These are phyloP conservation scores for Pseudachorutes palmiensis DNA, from an alignment of 1,140 invertebrate genomes.

Conservation along the genomic window DNA sequence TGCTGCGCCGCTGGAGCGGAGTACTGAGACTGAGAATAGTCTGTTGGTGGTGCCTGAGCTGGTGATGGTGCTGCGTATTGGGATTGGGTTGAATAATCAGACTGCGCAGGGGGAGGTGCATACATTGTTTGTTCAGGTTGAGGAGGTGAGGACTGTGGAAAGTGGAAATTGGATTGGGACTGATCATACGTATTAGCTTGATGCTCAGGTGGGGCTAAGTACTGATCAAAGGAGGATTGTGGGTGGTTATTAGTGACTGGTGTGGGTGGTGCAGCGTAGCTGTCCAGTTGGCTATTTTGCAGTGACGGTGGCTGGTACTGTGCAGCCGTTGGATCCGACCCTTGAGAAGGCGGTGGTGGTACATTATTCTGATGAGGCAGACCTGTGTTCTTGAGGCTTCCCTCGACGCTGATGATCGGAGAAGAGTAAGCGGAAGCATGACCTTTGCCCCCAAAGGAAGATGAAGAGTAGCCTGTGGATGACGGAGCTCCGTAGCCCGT, in stretches of 20 bases:
- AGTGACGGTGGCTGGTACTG: neutral
- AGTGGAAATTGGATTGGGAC: too few species aligned
- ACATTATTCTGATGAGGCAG: neutral
- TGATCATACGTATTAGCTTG: neutral
- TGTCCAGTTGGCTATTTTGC: conserved; percentile 9
- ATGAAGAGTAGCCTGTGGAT: neutral
- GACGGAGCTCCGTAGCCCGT: conserved; percentile 7
- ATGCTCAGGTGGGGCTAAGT: neutral
- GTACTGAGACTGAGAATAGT: neutral
- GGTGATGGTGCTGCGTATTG: too few species aligned
- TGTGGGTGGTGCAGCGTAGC: conserved; percentile 7
- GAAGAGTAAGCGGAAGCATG: neutral
- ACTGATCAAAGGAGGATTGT: neutral
- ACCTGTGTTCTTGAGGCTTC: neutral
- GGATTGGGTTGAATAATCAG: neutral
- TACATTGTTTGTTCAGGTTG: neutral
- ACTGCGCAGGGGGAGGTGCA: neutral
- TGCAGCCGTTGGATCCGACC: conserved; percentile 7
- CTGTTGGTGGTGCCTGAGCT: neutral
- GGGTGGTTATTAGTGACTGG: neutral
- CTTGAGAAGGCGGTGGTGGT: neutral
- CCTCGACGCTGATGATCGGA: neutral
- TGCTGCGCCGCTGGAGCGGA: neutral
- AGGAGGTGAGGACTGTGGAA: neutral
- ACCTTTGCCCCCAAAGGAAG: conserved; percentile 5